Evolutionary conservation across 2,113 vertebrate genomes (phyloP).

Genomic region (Dipodomys stephensi): DNA sequence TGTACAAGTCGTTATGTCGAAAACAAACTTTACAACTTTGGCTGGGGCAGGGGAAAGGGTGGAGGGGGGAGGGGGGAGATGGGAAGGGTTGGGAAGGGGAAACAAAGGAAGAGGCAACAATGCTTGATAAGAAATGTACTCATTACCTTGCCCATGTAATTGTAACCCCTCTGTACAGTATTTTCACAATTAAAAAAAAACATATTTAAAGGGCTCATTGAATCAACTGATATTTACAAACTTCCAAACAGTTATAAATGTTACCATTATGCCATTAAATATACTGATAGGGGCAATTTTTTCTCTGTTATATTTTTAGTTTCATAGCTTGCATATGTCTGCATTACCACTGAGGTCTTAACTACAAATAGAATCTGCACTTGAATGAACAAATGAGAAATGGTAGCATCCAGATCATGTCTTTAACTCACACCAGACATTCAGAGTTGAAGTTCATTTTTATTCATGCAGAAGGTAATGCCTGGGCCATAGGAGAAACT

Average conservation of each 20-base stretch:
- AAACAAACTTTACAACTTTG: too few relatives aligned
- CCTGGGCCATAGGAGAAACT: neutral
- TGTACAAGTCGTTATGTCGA: too few relatives aligned
- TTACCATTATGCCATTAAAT: neutral
- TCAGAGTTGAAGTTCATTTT: slow-evolving; percentile 15
- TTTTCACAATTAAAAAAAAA: too few relatives aligned
- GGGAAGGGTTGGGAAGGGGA: too few relatives aligned
- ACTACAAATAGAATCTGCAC: neutral
- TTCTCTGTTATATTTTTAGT: neutral
- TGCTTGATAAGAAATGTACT: too few relatives aligned
- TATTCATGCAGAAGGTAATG: neutral
- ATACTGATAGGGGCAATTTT: neutral
- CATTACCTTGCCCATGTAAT: too few relatives aligned
- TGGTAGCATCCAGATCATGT: neutral
- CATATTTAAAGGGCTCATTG: neutral
- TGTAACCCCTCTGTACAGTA: too few relatives aligned
- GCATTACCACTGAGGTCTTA: neutral
- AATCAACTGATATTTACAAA: neutral
- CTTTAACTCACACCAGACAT: neutral
- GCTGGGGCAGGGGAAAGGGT: too few relatives aligned
- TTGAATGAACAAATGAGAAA: slow-evolving; percentile 3
- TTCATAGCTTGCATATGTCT: neutral
- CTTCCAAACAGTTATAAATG: neutral
- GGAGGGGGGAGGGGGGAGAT: too few relatives aligned
- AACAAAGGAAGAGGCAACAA: too few relatives aligned